Base-by-base conservation (phyloP, 2,113 vertebrate genomes). In the Sceloporus undulatus region DNA sequence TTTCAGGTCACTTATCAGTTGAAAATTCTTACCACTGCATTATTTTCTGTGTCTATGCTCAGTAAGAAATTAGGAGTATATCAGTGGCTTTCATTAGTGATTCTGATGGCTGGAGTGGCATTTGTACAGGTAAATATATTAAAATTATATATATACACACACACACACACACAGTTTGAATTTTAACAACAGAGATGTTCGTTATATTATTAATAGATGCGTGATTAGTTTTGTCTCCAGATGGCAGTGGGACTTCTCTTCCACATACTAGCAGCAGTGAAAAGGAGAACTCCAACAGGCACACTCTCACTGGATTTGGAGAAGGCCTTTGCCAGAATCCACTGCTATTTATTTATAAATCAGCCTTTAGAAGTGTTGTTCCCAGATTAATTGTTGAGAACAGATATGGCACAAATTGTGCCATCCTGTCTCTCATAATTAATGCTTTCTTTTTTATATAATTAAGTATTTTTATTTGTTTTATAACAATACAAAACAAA, bases 11-110 rank as follows among this genome's bases (percentile, higher is more conserved):
- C 99, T 0, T 99, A 99, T 93, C 99, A 99, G 94, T 95, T 99
- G 96, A 99, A 99, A 97, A 99, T 99, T 95, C 97, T 99, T 88
- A 99, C 99, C 85, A 99, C 99, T 0, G 99, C 99, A 4, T 96
- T 99, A 84, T 99, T 99, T 97, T 99, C 99, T 0, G 98, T 99
- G 89, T 98, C 97, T 75, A 99, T 99, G 99, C 97, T 99, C 95
- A 97, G 98, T 91, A 98, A 98, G 91, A 98, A 97, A 85, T 95
- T 99, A 88, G 97, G 98, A 9, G 89, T 98, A 70, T 98, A 99
- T 96, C 98, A 99, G 94, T 99, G 99, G 98, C 97, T 99, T 54
- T 99, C 99, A 0, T 90, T 99, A 88, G 90, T 99, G 56, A 98
- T 99, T 92, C 94, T 99, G 75, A 99, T 99, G 99, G 94, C 97